Conservation (phyloP, 1,140 invertebrate species). For the Drosophila ironensis region DNA sequence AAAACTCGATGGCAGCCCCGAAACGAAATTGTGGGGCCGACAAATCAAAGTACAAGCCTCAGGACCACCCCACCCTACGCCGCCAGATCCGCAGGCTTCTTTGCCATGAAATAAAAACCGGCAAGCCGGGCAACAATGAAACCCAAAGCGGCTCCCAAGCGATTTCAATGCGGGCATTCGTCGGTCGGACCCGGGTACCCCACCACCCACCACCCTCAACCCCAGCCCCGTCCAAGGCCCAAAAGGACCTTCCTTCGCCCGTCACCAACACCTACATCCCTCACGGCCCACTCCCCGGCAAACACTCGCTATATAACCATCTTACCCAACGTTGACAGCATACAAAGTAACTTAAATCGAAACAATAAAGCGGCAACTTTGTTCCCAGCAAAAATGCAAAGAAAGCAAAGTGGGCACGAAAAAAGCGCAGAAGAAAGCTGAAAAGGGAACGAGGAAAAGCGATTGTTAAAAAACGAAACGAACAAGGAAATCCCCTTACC, state of each 20-base stretch:
- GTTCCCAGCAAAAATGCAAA: slow-evolving; percentile 64
- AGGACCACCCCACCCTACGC: slow-evolving; percentile 12
- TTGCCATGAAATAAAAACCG: slow-evolving; percentile 69
- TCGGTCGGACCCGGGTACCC: slow-evolving; percentile 27
- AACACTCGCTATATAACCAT: slow-evolving; percentile 47
- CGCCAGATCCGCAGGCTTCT: slow-evolving; percentile 27
- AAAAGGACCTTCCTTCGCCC: background rate
- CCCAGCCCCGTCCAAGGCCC: background rate
- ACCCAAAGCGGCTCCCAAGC: slow-evolving; percentile 76
- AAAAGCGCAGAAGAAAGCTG: slow-evolving; percentile 41
- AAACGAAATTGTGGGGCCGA: slow-evolving; percentile 51
- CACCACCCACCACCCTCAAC: slow-evolving; percentile 6
- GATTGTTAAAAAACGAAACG: background rate
- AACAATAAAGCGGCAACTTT: slow-evolving; percentile 81
- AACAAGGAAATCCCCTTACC: slow-evolving; percentile 1
- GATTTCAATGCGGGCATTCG: slow-evolving; percentile 69
- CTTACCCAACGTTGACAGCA: slow-evolving; percentile 76
- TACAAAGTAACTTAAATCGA: slow-evolving; percentile 81
- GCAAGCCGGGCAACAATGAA: slow-evolving; percentile 74
- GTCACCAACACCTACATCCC: slow-evolving; percentile 1
- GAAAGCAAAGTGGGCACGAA: slow-evolving; percentile 42
- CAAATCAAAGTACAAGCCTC: slow-evolving; percentile 74
- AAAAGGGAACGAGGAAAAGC: slow-evolving; percentile 34
- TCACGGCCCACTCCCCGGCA: background rate
- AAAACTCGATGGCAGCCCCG: slow-evolving; percentile 58